Evolutionary conservation across 2,888 invertebrate species (phyloP).

Genomic region (Iphiclides podalirius): DNA sequence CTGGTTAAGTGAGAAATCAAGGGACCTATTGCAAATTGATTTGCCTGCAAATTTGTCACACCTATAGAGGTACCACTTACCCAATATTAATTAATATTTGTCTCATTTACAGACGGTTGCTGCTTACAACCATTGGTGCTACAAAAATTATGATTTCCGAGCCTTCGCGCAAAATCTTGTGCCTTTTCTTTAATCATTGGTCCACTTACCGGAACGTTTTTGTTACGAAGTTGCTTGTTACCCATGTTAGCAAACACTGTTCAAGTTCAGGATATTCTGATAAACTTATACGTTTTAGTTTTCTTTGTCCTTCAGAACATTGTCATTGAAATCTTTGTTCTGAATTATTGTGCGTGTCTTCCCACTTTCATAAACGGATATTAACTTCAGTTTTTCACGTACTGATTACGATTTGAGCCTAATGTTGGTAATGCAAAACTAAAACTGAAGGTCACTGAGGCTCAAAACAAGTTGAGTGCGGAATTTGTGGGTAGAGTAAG

Average conservation of each 20-base stretch:
- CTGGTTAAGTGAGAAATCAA: too few species aligned
- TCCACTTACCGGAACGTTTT: slow-evolving; percentile 24
- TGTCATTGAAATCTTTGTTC: slow-evolving; percentile 24
- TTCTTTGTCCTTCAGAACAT: slow-evolving; percentile 1
- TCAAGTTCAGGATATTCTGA: slow-evolving; percentile 16
- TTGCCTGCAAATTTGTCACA: too few species aligned
- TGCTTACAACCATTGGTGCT: slow-evolving; percentile 32
- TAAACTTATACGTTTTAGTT: background rate
- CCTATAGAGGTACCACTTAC: too few species aligned
- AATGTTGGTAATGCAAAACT: slow-evolving; percentile 18
- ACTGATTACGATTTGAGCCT: slow-evolving; percentile 19
- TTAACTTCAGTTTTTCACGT: slow-evolving; percentile 21
- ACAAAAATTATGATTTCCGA: slow-evolving; percentile 32
- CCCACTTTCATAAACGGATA: slow-evolving; percentile 16
- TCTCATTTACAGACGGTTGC: too few species aligned
- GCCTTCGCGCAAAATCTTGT: slow-evolving; percentile 30
- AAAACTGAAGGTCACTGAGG: slow-evolving; percentile 14
- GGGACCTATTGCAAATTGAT: too few species aligned
- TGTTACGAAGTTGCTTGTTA: slow-evolving; percentile 20
- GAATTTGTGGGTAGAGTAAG: slow-evolving; percentile 5
- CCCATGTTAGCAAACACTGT: slow-evolving; percentile 21
- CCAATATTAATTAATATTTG: too few species aligned
- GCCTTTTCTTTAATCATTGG: slow-evolving; percentile 25
- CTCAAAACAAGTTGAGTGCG: slow-evolving; percentile 8
- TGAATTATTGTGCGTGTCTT: slow-evolving; percentile 21